phyloP scores from a whole-genome alignment of 1,140 invertebrate genomes.

The Stratiolaelaps scimitus region DNA sequence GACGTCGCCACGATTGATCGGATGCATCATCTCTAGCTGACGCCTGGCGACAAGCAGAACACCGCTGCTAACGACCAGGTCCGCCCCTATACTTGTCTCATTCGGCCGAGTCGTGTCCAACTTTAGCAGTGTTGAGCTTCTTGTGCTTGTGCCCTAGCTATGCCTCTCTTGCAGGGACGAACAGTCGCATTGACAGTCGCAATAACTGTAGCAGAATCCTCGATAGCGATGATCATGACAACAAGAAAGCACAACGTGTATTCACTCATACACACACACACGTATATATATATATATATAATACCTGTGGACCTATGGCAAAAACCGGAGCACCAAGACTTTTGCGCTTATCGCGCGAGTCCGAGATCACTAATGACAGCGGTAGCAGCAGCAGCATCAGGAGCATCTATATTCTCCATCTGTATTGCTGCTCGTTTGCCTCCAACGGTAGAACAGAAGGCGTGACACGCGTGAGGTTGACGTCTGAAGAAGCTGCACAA shows the following conservation, averaged over 20 bases:
- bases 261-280: too few relatives aligned
- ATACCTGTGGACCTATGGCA: too few relatives aligned
- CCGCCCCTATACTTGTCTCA: slow-evolving; percentile 23
- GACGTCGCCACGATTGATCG: not conserved
- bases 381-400: too few relatives aligned
- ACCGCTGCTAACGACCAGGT: slow-evolving; percentile 26
- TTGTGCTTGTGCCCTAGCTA: not conserved
- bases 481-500: not conserved
- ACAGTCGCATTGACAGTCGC: not conserved
- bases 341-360: too few relatives aligned
- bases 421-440: too few relatives aligned
- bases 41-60: slow-evolving; percentile 5
- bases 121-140: not conserved
- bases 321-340: too few relatives aligned
- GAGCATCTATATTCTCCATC: too few relatives aligned
- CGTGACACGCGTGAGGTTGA: too few relatives aligned
- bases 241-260: too few relatives aligned
- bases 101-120: not conserved
- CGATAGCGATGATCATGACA: not conserved
- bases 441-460: too few relatives aligned
- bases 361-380: too few relatives aligned
- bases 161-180: not conserved
- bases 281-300: too few relatives aligned
- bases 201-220: not conserved
- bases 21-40: not conserved